Evolutionary conservation across 2,113 vertebrate species (phyloP), one percentile per base, ranked within the genome.

Genomic region (Sminthopsis crassicaudata): DNA sequence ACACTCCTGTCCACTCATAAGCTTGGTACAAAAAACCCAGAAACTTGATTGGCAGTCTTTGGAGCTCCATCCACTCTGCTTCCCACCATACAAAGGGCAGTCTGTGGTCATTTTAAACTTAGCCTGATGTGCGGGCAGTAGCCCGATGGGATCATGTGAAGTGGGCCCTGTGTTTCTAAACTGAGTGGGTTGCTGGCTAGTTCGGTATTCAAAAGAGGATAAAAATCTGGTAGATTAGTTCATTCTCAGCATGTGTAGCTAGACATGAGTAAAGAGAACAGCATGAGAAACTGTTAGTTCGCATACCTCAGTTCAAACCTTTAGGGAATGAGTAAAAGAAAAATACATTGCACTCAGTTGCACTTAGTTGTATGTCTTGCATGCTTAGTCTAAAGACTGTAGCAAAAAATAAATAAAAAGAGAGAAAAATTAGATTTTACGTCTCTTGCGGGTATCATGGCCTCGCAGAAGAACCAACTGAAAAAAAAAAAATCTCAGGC

Each of bases 221-320:
- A 98, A 98, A 98, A 98, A 98, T 99, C 99, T 98, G 99, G 99
- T 99, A 99, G 99, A 99, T 99, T 99, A 99, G 99, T 99, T 99
- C 99, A 98, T 99, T 99, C 99, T 99, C 99, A 99, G 99, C 99
- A 99, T 99, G 99, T 99, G 99, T 99, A 99, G 99, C 99, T 99
- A 98, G 98, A 99, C 99, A 99, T 99, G 99, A 99, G 99, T 99
- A 99, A 99, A 99, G 99, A 99, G 99, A 99, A 99, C 99, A 99
- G 99, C 99, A 99, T 99, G 99, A 99, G 99, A 99, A 99, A 99
- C 98, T 98, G 98, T 99, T 99, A 99, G 99, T 99, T 98, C 98
- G 98, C 99, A 99, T 99, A 99, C 99, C 99, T 99, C 99, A 99
- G 99, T 99, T 99, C 99, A 99, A 99, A 99, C 99, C 99, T 99